Evolutionary conservation across 2,113 vertebrate genomes (phyloP).

Genomic region (Micromys minutus): DNA sequence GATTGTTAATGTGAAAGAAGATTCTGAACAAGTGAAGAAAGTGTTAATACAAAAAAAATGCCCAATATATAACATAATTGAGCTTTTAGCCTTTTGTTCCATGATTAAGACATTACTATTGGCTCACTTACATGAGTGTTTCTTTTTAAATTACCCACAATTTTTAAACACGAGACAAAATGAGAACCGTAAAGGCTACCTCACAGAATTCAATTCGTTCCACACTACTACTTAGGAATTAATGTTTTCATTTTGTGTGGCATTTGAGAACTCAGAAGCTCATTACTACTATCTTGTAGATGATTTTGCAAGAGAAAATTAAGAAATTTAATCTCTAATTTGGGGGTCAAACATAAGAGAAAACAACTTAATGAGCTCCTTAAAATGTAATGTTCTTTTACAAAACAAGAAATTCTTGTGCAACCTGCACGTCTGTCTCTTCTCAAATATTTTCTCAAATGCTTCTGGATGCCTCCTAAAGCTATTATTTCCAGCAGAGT

Average conservation of each 20-base stretch:
- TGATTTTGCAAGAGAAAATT: slow-evolving; percentile 82
- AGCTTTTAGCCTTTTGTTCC: slow-evolving; percentile 41
- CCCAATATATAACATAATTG: slow-evolving; percentile 62
- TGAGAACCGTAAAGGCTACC: slow-evolving; percentile 62
- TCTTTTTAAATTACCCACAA: slow-evolving; percentile 80
- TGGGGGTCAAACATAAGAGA: slow-evolving; percentile 83
- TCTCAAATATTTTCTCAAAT: slow-evolving; percentile 77
- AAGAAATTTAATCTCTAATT: slow-evolving; percentile 80
- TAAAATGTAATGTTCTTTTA: slow-evolving; percentile 75
- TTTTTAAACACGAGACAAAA: slow-evolving; percentile 70
- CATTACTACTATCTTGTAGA: slow-evolving; percentile 77
- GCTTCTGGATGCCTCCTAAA: slow-evolving; percentile 79
- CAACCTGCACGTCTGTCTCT: slow-evolving; percentile 70
- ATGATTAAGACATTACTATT: slow-evolving; percentile 66
- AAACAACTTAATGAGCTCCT: slow-evolving; percentile 81
- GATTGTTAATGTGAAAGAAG: slow-evolving; percentile 32
- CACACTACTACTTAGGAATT: slow-evolving; percentile 81
- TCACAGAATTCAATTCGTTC: slow-evolving; percentile 81
- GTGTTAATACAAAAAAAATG: background rate
- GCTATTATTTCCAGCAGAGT: slow-evolving; percentile 80
- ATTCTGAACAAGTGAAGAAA: slow-evolving; percentile 32
- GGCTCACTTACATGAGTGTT: slow-evolving; percentile 72
- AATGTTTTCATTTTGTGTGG: slow-evolving; percentile 80
- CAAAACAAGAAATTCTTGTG: slow-evolving; percentile 69
- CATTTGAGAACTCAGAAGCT: slow-evolving; percentile 72